phyloP scores from a whole-genome alignment of 2,888 invertebrate genomes.

The Dugesia japonica region DNA sequence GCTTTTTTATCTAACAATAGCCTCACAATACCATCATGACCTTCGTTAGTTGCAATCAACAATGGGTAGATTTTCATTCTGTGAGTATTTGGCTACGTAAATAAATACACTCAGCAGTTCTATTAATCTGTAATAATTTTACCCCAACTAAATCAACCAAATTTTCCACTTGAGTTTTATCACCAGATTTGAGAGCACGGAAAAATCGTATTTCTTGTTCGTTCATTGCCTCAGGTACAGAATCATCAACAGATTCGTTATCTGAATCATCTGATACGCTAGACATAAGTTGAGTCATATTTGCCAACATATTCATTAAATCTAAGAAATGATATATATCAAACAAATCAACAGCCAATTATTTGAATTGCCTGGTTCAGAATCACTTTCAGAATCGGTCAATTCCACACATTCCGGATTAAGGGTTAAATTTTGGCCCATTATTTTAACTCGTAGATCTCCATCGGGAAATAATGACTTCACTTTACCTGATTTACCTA shows the following conservation, averaged over 20 bases:
- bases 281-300: neutral
- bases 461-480: neutral
- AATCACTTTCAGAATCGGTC: neutral
- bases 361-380: neutral
- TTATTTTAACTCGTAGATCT: neutral
- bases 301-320: neutral
- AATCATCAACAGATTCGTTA: neutral
- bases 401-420: neutral
- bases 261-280: neutral
- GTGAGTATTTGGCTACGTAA: no score
- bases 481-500: neutral
- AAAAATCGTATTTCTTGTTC: neutral
- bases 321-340: neutral
- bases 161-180: neutral
- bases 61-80: neutral
- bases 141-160: neutral
- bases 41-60: neutral
- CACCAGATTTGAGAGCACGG: neutral
- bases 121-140: no score
- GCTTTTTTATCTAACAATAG: neutral
- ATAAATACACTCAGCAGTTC: no score
- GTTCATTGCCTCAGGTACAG: neutral
- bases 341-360: neutral
- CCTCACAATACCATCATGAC: neutral
- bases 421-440: neutral